Evolutionary conservation across 2,888 invertebrate genomes (phyloP).

Genomic region (Quadroppia sp.): DNA sequence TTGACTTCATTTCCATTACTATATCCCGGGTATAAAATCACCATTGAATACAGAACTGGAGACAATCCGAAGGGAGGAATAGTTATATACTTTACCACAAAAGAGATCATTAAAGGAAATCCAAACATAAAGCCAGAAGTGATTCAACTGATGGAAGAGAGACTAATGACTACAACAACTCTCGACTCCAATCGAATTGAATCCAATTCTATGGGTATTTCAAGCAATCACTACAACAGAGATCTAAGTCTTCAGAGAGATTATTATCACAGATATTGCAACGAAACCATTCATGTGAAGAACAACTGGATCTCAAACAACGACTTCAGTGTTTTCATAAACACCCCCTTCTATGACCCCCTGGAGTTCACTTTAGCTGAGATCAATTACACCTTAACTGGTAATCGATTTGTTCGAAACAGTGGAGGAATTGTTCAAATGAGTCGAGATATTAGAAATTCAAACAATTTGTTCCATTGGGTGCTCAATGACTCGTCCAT

Average conservation of each 20-base stretch:
- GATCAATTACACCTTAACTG: slow-evolving; percentile 81
- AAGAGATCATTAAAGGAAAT: slow-evolving; percentile 34
- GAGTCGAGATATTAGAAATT: slow-evolving; percentile 84
- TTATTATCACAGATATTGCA: slow-evolving; percentile 74
- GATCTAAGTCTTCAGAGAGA: slow-evolving; percentile 79
- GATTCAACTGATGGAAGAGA: slow-evolving; percentile 35
- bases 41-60: slow-evolving; percentile 75
- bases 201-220: slow-evolving; percentile 45
- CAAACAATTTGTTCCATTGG: slow-evolving; percentile 97
- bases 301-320: slow-evolving; percentile 73
- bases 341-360: slow-evolving; percentile 69
- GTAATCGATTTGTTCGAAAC: slow-evolving; percentile 78
- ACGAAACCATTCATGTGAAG: slow-evolving; percentile 75
- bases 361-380: slow-evolving; percentile 58
- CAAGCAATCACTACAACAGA: slow-evolving; percentile 78
- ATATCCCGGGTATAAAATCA: slow-evolving; percentile 62
- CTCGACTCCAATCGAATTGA: slow-evolving; percentile 35
- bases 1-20: slow-evolving; percentile 66
- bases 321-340: slow-evolving; percentile 73
- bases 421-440: slow-evolving; percentile 78
- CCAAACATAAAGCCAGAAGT: slow-evolving; percentile 28
- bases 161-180: slow-evolving; percentile 41
- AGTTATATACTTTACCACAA: slow-evolving; percentile 66
- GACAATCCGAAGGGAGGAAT: slow-evolving; percentile 71
- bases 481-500: slow-evolving; percentile 78